A percentile compares a stretch with the other conserved stretches of the same genome.
phyloP scores from a whole-genome alignment of 2,113 vertebrate genomes.

The Rallus limicola region DNA sequence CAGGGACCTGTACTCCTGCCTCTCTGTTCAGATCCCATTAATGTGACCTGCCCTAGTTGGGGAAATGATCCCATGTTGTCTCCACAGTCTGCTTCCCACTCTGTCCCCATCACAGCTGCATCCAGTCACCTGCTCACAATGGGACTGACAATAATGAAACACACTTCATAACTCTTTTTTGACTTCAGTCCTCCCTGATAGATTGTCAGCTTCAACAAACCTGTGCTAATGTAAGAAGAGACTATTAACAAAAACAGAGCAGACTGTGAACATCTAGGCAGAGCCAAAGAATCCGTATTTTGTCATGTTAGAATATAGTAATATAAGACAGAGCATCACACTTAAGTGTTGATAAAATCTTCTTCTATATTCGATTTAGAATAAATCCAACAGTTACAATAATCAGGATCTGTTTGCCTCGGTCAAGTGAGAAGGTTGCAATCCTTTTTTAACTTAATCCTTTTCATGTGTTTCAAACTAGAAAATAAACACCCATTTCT shows the following conservation, averaged over 20 bases:
- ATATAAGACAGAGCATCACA: neutral
- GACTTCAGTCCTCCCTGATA: neutral
- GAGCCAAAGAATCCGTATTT: neutral
- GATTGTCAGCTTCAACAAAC: neutral
- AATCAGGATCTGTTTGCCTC: neutral
- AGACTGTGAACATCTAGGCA: neutral
- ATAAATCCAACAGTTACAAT: neutral
- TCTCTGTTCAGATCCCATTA: neutral
- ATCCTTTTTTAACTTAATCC: neutral
- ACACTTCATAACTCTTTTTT: constrained; percentile 25
- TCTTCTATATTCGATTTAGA: neutral
- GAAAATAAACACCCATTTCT: neutral
- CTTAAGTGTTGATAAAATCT: neutral
- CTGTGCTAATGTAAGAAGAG: neutral
- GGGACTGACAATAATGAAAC: neutral
- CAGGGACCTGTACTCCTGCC: neutral
- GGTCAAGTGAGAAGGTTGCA: neutral
- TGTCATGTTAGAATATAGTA: neutral
- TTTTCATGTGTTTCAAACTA: neutral
- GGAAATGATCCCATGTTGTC: neutral
- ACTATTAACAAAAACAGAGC: neutral
- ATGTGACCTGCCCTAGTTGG: neutral
- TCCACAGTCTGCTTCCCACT: neutral
- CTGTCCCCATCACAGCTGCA: constrained; percentile 30
- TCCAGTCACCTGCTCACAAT: neutral